Evolutionary conservation across 2,888 invertebrate species (phyloP).

Genomic region (Rhodophaea formosa): DNA sequence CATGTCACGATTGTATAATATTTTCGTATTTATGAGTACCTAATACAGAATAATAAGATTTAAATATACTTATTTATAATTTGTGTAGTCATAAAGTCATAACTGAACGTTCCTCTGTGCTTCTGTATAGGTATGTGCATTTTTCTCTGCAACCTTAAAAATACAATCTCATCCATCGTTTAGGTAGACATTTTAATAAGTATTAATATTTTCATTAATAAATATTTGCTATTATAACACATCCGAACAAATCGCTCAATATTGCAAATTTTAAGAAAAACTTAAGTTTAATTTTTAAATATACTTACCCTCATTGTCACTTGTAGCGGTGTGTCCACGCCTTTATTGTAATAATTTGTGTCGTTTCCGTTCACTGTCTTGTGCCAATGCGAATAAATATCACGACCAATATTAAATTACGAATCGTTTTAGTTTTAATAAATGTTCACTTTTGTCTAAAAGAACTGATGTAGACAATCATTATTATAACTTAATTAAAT

Average conservation of each 20-base stretch:
- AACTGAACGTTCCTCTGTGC: background rate
- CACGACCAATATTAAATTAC: conserved; percentile 42
- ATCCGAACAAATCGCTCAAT: conserved; percentile 40
- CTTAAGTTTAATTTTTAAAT: conserved; percentile 23
- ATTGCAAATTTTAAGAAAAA: conserved; percentile 32
- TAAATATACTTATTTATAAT: conserved; percentile 16
- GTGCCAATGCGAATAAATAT: conserved; percentile 56
- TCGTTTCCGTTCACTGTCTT: conserved; percentile 32
- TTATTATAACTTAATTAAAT: conserved; percentile 54
- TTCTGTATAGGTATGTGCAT: conserved; percentile 1
- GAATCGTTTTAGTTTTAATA: conserved; percentile 28
- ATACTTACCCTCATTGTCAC: background rate
- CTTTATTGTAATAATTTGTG: conserved; percentile 22
- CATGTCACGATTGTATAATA: background rate
- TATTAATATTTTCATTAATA: conserved; percentile 21
- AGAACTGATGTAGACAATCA: conserved; percentile 59
- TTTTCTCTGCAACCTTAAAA: conserved; percentile 16
- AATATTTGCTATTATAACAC: background rate
- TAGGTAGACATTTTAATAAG: conserved; percentile 13
- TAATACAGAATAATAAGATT: conserved; percentile 12
- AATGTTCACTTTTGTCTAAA: conserved; percentile 41
- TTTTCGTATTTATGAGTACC: background rate
- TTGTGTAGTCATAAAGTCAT: conserved; percentile 13
- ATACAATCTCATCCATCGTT: conserved; percentile 15
- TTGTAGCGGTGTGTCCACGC: background rate